Conservation (phyloP, 2,888 invertebrate genomes). For the Dascillus cervinus region DNA sequence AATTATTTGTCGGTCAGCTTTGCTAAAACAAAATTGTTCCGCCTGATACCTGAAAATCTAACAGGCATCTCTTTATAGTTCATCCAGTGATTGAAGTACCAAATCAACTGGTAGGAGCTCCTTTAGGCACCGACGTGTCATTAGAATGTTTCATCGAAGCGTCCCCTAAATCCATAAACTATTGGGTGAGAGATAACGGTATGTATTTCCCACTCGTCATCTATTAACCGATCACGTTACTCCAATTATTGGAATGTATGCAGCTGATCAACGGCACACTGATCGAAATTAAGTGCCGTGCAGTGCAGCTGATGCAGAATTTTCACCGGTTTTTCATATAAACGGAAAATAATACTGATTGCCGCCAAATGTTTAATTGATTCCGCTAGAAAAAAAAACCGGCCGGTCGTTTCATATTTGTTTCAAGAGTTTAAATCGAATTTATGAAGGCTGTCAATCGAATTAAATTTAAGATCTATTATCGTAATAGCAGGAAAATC, state of each 20-base stretch:
- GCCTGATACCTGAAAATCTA: too few species aligned
- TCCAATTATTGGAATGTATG: conserved; percentile 34
- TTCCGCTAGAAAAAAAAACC: too few species aligned
- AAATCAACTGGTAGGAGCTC: conserved; percentile 85
- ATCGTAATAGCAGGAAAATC: conserved; percentile 16
- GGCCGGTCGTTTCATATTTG: too few species aligned
- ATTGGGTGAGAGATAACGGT: conserved; percentile 68
- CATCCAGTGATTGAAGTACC: conserved; percentile 87
- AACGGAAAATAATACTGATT: too few species aligned
- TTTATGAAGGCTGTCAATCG: conserved; percentile 33
- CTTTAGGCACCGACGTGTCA: conserved; percentile 76
- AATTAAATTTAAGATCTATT: conserved; percentile 30
- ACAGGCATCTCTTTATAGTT: too few species aligned
- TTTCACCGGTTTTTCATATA: too few species aligned
- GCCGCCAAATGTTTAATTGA: too few species aligned
- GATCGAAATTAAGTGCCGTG: conserved; percentile 9
- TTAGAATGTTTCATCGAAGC: conserved; percentile 87
- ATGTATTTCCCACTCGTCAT: not conserved
- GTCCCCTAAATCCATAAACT: conserved; percentile 84
- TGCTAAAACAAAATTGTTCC: too few species aligned
- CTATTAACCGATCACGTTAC: conserved; percentile 2
- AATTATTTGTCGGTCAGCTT: too few species aligned
- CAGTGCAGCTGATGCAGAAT: too few species aligned
- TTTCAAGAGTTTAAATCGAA: too few species aligned
- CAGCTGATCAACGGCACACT: too few species aligned